Base-by-base conservation (phyloP, 2,113 vertebrate genomes). In the Calypte anna region DNA sequence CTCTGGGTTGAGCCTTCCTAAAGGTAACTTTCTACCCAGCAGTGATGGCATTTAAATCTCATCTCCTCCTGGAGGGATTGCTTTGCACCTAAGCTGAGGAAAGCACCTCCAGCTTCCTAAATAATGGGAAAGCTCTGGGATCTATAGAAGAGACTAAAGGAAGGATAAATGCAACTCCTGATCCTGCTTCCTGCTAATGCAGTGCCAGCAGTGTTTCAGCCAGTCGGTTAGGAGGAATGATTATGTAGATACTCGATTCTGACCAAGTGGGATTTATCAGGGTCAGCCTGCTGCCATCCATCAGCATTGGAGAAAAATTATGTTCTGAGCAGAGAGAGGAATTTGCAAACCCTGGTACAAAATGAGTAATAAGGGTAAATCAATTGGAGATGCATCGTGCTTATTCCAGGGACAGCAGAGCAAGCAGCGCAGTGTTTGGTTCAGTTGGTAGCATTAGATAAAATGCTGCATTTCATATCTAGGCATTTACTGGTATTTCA, bases 341-440 rank as follows among this genome's bases (percentile, higher is more conserved):
- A 93, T 95, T 82, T 94, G 87, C 92, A 93, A 92, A 79, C 46
- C 67, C 67, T 0, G 4, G 73, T 91, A 86, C 73, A 81, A 92
- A 93, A 58, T 72, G 76, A 91, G 64, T 64, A 93, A 93, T 92
- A 79, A 89, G 75, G 63, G 63, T 90, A 91, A 95, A 96, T 95
- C 93, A 82, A 76, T 59, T 90, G 82, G 88, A 95, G 88, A 88
- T 82, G 91, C 68, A 27, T 68, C 6, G 38, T 38, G 72, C 68
- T 88, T 86, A 59, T 90, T 72, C 93, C 81, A 72, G 88, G 88
- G 90, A 81, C 0, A 4, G 82, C 90, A 86, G 75, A 90, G 66
- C 6, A 12, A 74, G 90, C 91, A 86, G 87, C 5, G 2, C 72
- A 36, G 90, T 0, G 0, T 72, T 91, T 5, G 36, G 68, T 63